Evolutionary conservation across 1,140 invertebrate genomes (phyloP), one percentile per base, ranked within the genome.

Genomic region (Calliopsis andreniformis): DNA sequence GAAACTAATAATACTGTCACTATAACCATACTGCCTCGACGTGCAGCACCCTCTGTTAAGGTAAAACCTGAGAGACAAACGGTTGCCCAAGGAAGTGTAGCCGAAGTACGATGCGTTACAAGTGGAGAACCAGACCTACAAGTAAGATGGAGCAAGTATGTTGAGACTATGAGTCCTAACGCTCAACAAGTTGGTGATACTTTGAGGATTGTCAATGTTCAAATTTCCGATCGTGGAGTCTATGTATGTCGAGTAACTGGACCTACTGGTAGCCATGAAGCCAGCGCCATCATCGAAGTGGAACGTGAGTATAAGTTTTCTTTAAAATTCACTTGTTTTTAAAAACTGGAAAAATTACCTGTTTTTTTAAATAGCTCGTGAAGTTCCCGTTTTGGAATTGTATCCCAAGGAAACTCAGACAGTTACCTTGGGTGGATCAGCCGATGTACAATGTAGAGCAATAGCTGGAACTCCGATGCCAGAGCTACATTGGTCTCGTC

Each of bases 281-380:
- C 93, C n/a, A 95, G 95, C 70, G 94, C 95, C 0, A 94, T 94
- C 80, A 93, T 99, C 47, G 96, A 97, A 90, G 95, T 99, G 80
- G 97, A 98, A 93, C 94, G 97, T 97, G 92, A 95, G 96, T 94
- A 18, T 39, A n/a, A n/a, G n/a, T n/a, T n/a, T n/a, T n/a, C n/a
- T n/a, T n/a, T n/a, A 35, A 7, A 10, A 53, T 23, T 0, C 2
- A 28, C 14, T 23, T 71, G 5, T 20, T 28, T 32, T 51, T 10
- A 51, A 30, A 5, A 16, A n/a, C 20, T 5, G 6, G 0, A 35
- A 49, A 20, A 12, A 16, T 12, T 0, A 53, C 43, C 61, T 10
- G 0, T 23, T 58, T n/a, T 1, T 80, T 55, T 39, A 14, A 47
- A 8, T 86, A 98, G 97, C 94, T 80, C 94, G 97, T 53, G 97